Percentiles rank a stretch among this genome's conserved stretches.
Evolutionary conservation across 2,888 invertebrate genomes (phyloP).

Genomic region (Papilio gigon): DNA sequence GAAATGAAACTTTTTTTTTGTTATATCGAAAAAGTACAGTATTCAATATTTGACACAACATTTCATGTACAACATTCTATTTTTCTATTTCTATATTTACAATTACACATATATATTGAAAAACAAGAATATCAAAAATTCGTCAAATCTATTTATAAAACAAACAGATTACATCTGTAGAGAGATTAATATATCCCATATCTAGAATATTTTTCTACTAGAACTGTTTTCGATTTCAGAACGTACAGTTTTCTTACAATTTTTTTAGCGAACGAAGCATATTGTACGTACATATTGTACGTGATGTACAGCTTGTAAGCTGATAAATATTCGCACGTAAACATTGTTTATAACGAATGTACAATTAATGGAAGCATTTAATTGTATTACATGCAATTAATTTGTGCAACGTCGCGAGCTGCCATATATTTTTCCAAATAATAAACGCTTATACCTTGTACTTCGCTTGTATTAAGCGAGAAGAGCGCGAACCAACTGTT

Average conservation of each 20-base stretch:
- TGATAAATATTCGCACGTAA: neutral
- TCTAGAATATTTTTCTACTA: too few relatives aligned
- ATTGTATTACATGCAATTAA: slow-evolving; percentile 24
- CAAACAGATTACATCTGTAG: neutral
- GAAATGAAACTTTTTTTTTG: slow-evolving; percentile 11
- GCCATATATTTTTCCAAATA: slow-evolving; percentile 33
- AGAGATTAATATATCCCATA: neutral
- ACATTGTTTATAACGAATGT: slow-evolving; percentile 11
- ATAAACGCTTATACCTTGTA: slow-evolving; percentile 37
- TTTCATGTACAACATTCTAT: neutral
- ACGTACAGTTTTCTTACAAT: too few relatives aligned
- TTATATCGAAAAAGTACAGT: neutral
- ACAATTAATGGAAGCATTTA: slow-evolving; percentile 9
- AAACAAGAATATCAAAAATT: neutral
- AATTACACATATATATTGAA: neutral
- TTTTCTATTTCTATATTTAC: neutral
- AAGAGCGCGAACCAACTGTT: slow-evolving; percentile 50
- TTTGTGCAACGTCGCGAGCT: slow-evolving; percentile 10
- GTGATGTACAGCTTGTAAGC: too few relatives aligned
- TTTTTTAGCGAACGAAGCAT: too few relatives aligned
- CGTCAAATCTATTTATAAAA: neutral
- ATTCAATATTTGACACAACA: slow-evolving; percentile 7
- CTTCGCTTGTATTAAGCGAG: slow-evolving; percentile 39
- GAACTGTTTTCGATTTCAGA: too few relatives aligned
- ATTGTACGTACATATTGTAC: too few relatives aligned